These are phyloP conservation scores for Diuraphis noxia DNA, from an alignment of 1,140 invertebrate species.

Conservation along the genomic window DNA sequence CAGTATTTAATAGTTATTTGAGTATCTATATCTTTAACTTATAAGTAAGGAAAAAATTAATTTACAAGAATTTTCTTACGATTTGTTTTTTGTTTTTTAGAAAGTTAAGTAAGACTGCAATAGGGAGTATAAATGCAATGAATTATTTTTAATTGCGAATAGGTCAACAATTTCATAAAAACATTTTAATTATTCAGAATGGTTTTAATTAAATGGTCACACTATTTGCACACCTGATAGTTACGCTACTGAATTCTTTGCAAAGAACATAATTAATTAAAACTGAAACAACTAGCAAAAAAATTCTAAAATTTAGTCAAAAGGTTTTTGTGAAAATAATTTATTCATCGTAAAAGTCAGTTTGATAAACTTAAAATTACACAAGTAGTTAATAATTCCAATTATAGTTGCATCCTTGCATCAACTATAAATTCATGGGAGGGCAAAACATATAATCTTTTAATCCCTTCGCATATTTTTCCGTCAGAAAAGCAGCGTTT, in stretches of 20 bases:
- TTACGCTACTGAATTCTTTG: neutral
- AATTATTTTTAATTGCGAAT: neutral
- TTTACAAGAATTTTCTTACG: neutral
- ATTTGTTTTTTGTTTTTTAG: too few relatives aligned
- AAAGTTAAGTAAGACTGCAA: too few relatives aligned
- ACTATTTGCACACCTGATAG: neutral
- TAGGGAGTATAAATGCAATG: neutral
- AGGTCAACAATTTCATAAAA: neutral
- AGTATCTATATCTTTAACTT: neutral
- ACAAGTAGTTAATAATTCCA: neutral
- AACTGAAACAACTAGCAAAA: neutral
- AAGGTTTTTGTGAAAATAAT: neutral
- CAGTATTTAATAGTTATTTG: neutral
- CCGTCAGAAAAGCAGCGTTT: neutral
- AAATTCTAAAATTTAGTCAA: neutral
- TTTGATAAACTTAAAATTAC: neutral
- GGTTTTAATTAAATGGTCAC: too few relatives aligned
- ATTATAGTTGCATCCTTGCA: neutral
- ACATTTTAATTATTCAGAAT: neutral
- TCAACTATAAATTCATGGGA: neutral
- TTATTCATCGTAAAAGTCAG: neutral
- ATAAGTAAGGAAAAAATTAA: neutral
- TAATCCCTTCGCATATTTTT: conserved; percentile 4
- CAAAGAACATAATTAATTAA: neutral
- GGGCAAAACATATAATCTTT: neutral